Evolutionary conservation across 1,140 invertebrate genomes (phyloP).

Genomic region (Teleopsis dalmanni): DNA sequence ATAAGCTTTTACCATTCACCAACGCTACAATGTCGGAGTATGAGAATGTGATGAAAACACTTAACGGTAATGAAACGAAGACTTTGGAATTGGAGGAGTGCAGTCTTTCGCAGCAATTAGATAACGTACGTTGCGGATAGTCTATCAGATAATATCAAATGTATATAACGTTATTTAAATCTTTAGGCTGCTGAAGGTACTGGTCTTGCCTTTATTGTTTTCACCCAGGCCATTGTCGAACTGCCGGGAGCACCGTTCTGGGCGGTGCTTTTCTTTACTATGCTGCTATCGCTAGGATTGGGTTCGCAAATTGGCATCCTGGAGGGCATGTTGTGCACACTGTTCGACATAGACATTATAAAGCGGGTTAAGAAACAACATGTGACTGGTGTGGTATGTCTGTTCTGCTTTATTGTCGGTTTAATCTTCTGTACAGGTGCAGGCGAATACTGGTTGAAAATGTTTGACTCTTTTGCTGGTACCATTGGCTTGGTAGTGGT

Average conservation of each 20-base stretch:
- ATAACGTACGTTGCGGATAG: constrained; percentile 53
- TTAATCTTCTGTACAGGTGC: constrained; percentile 81
- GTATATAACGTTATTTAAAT: neutral
- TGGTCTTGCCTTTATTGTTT: constrained; percentile 84
- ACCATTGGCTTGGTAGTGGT: constrained; percentile 87
- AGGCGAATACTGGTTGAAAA: constrained; percentile 89
- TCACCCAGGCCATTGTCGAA: constrained; percentile 86
- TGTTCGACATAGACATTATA: constrained; percentile 87
- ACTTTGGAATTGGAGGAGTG: constrained; percentile 55
- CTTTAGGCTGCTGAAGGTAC: constrained; percentile 83
- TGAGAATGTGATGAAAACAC: constrained; percentile 41
- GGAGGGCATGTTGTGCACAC: constrained; percentile 86
- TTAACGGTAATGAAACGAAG: constrained; percentile 42
- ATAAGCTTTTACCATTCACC: constrained; percentile 45
- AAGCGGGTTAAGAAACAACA: constrained; percentile 80
- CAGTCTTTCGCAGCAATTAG: constrained; percentile 60
- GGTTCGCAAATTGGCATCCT: constrained; percentile 89
- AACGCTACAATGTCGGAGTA: constrained; percentile 53
- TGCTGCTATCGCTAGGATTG: constrained; percentile 80
- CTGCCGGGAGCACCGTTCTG: constrained; percentile 84
- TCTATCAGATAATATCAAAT: neutral
- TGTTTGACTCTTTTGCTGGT: constrained; percentile 92
- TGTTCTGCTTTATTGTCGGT: constrained; percentile 77
- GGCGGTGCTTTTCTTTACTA: constrained; percentile 88
- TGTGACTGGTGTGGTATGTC: constrained; percentile 74